phyloP scores from a whole-genome alignment of 2,888 invertebrate species.

The Drosophila niveifrons region DNA sequence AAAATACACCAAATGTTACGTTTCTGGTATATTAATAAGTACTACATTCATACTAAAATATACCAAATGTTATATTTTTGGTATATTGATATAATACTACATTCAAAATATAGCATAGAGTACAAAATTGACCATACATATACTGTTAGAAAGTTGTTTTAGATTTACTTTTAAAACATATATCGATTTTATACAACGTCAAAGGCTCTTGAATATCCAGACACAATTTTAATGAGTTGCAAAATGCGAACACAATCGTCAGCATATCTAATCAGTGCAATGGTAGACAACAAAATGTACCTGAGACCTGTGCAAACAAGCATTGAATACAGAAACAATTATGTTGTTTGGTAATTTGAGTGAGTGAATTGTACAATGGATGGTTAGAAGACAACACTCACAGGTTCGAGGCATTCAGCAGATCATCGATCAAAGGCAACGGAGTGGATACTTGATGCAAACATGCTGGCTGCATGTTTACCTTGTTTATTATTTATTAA shows the following conservation, averaged over 20 bases:
- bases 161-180: too few species aligned
- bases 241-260: constrained; percentile 9
- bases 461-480: constrained; percentile 24
- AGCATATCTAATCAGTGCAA: constrained; percentile 25
- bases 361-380: constrained; percentile 5
- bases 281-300: constrained; percentile 26
- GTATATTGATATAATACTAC: too few species aligned
- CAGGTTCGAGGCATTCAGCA: constrained; percentile 7
- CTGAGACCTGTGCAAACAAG: constrained; percentile 47
- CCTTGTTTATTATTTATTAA: constrained; percentile 57
- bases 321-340: constrained; percentile 43
- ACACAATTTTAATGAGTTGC: neutral
- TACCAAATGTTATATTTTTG: too few species aligned
- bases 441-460: constrained; percentile 6
- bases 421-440: constrained; percentile 24
- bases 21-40: too few species aligned
- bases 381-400: constrained; percentile 15
- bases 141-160: too few species aligned
- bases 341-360: constrained; percentile 45
- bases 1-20: too few species aligned
- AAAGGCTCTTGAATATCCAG: neutral
- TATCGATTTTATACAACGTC: neutral
- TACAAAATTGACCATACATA: too few species aligned
- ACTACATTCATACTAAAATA: too few species aligned
- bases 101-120: too few species aligned